Base-by-base conservation (phyloP, 92 coral and sea anemone genomes). In the Blastomussa wellsi region DNA sequence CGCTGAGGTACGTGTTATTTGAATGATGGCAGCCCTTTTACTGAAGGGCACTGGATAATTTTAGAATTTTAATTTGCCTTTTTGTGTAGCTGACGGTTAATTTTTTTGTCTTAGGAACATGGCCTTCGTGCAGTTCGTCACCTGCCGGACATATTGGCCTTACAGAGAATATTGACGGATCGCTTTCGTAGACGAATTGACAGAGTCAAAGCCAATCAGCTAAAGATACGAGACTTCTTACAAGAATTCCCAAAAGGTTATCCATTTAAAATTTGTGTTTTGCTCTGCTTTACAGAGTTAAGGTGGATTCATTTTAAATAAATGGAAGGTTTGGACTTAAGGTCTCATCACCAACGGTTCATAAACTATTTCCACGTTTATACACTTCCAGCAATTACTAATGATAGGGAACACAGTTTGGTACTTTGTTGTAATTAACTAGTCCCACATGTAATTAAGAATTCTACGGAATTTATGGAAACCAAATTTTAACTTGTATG, bases 141-240 rank as follows among this genome's bases (percentile, higher is more conserved):
- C 67, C 90, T 94, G 16, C 95, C 98, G 48, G 93, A 90, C 79
- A 88, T 94, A n/a, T 59, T 92, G 84, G 82, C 85, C 24, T 79
- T 94, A 15, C 94, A 90, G 64, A 91, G 84, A 65, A 72, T 90
- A 2, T 86, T 94, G 62, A 90, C 78, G 51, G 98, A 92, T 69
- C 90, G 89, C 80, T 88, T 86, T 36, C 86, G 77, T 68, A 86
- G 92, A 74, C 92, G 98, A 78, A 81, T 94, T 35, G 95, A 92
- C 75, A 85, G 88, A 72, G 89, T 71, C 33, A 84, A 86, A 48
- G 93, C 98, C 48, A 78, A 77, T 52, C 64, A 82, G 53, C 39
- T 72, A 41, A 72, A 5, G 39, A 82, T 82, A 55, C 52, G 55
- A 24, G 79, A 72, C 13, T 17, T 82, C 49, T 3, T 74, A 72